Conservation (phyloP, 2,888 invertebrate species). For the Thyatira batis region DNA sequence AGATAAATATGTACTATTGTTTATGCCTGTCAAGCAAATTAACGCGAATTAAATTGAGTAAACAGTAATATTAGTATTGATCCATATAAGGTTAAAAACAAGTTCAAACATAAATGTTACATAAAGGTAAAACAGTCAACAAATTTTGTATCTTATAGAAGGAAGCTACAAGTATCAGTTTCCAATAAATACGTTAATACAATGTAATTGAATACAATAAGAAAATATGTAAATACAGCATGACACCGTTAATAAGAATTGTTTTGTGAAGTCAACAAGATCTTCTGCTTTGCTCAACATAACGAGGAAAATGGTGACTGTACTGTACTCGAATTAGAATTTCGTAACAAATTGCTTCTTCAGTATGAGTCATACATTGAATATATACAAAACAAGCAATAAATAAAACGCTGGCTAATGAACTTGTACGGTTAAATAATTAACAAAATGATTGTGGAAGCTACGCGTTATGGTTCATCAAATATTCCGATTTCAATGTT, state of each 20-base stretch:
- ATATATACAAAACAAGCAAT: background rate
- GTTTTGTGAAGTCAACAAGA: slow-evolving; percentile 2
- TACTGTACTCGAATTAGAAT: slow-evolving; percentile 20
- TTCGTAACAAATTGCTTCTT: slow-evolving; percentile 17
- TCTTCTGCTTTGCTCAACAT: background rate
- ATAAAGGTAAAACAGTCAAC: background rate
- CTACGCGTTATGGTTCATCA: background rate
- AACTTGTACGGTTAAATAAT: background rate
- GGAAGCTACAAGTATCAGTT: background rate
- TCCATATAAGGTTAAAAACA: no score
- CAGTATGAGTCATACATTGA: background rate
- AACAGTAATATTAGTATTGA: no score
- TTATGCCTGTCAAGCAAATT: no score
- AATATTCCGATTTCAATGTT: background rate
- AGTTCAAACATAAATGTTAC: no score
- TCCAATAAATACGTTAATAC: background rate
- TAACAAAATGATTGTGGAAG: background rate
- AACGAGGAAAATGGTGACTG: slow-evolving; percentile 1
- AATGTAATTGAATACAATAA: background rate
- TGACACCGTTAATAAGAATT: slow-evolving; percentile 12
- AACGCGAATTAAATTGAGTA: no score
- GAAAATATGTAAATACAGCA: slow-evolving; percentile 5
- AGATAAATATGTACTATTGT: no score
- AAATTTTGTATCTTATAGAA: background rate
- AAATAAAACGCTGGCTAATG: background rate